phyloP scores from a whole-genome alignment of 2,888 invertebrate genomes.

The Spodoptera picta region DNA sequence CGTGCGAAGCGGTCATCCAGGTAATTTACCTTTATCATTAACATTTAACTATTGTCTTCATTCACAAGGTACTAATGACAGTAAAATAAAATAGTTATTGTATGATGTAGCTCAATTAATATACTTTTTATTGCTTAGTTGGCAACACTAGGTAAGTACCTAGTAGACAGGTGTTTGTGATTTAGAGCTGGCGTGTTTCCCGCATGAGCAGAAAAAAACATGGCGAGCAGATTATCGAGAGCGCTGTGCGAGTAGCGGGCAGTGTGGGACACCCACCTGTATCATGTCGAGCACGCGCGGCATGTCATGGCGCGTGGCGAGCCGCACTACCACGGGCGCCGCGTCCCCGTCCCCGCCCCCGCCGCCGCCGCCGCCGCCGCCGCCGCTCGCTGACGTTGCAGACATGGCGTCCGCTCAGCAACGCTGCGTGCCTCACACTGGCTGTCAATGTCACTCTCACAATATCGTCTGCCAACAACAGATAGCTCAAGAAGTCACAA shows the following conservation, averaged over 20 bases:
- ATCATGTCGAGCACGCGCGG: constrained; percentile 69
- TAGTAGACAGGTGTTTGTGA: constrained; percentile 5
- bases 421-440: neutral
- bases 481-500: too few relatives aligned
- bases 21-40: too few relatives aligned
- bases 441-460: neutral
- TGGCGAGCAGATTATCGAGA: neutral
- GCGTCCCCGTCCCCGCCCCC: neutral
- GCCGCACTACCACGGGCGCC: constrained; percentile 61
- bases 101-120: too few relatives aligned
- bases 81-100: too few relatives aligned
- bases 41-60: too few relatives aligned
- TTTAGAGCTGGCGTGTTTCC: neutral
- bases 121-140: neutral
- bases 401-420: neutral
- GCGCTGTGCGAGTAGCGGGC: too few relatives aligned
- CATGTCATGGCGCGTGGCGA: constrained; percentile 70
- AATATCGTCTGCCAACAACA: neutral
- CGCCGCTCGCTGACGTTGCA: constrained; percentile 12
- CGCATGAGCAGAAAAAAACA: too few relatives aligned
- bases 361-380: constrained; percentile 3
- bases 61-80: too few relatives aligned
- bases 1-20: too few relatives aligned
- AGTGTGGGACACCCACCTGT: constrained; percentile 63
- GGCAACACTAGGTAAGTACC: constrained; percentile 8